Base-by-base conservation (phyloP, 2,797 vertebrate genomes). In the Helostoma temminkii region DNA sequence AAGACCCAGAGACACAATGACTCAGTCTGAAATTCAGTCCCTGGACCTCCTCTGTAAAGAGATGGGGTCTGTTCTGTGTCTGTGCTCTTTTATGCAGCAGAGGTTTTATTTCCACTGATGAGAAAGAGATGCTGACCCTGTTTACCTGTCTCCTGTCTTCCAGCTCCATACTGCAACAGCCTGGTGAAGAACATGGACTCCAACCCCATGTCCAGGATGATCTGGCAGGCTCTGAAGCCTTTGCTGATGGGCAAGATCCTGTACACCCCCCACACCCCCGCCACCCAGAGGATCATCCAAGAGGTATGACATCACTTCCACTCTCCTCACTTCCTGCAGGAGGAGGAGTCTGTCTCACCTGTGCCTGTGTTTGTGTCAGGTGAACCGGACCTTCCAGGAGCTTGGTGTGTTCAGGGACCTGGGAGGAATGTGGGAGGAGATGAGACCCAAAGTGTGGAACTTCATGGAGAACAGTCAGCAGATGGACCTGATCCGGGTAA, bases 381-480 rank as follows among this genome's bases (percentile, higher is more conserved):
- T 98, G 73, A 99, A 99, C 88, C 95, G 95, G 83, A 99, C 98
- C 2, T 99, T 99, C 88, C 96, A 98, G 92, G 96, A 99, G 76
- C 89, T 99, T 3, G 94, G 95, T 59, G 94, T 98, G 56, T 96
- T 99, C 83, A 92, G 95, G 80, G 97, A 99, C 83, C 91, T 98
- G 0, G 96, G 96, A 6, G 96, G 95, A 46, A 97, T 97, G 96
- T 99, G 98, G 98, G 94, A 96, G 57, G 97, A 98, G 81, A 91
- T 97, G 87, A 95, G 93, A 74, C 96, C 96, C 5, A 96, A 96
- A 89, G 93, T 97, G 54, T 96, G 95, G 96, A 90, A 90, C 5
- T 99, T 98, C 83, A 95, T 99, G 95, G 96, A 99, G 88, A 95
- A 91, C 62, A 95, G 96, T 63, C 90, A 94, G 71, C 94, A 98